Evolutionary conservation across 1,140 invertebrate species (phyloP), one percentile per base, ranked within the genome.

Genomic region (Papilio polyxenes): DNA sequence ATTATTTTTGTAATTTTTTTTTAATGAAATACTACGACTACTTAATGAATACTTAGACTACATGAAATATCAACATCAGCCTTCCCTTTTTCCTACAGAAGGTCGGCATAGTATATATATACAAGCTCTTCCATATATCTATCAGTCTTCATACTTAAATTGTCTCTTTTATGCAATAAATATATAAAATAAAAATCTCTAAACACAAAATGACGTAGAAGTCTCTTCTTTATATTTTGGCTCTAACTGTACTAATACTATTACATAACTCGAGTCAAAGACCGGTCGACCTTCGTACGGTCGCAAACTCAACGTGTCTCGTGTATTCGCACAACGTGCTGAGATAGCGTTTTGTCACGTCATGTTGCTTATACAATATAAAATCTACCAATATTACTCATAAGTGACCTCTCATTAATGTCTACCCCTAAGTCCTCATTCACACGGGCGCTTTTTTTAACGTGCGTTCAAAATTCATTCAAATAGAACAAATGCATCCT

Each of bases 221-320:
- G 44, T 37, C 4, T 40, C 15, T 76, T 53, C 44, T 49, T 76
- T 49, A 23, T 51, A 11, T 76, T 75, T 48, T 15, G 17, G 5
- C 13, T 51, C 75, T 76, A 49, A 76, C 49, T 76, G 75, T 53
- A 48, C 40, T 23, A 11, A 48, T 49, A 75, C 15, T 8, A 11
- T 49, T 49, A 53, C 49, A 76, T 53, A 53, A 48, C n/a, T 0
- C 75, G 8, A 76, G 75, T 76, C 75, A 76, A 49, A 49, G 75
- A 53, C 75, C 75, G 75, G 75, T 20, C 75, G 75, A 76, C 75
- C 75, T 76, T 76, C 75, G 48, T n/a, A 17, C 44, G 44, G 75
- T 37, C 44, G 75, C 49, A 17, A 56, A 56, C 53, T 17, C 59
- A 72, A 53, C 75, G 75, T 8, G 44, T 48, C 40, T 53, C 17